These are phyloP conservation scores for Dromococcyx pavoninus DNA, from an alignment of 2,797 vertebrate genomes.

Conservation along the genomic window DNA sequence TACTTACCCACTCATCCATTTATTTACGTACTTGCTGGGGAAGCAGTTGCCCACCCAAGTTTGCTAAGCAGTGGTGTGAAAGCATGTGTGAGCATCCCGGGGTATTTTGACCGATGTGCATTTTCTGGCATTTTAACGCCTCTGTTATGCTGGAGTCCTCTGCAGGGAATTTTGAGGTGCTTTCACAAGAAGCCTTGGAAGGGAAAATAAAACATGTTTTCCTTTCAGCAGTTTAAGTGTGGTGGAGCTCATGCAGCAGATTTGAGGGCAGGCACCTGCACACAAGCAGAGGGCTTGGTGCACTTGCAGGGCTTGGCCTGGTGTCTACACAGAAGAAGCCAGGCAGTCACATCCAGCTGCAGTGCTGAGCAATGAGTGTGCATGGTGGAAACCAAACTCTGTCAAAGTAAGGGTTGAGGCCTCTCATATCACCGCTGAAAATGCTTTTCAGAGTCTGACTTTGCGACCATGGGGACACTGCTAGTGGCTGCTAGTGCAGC, in stretches of 20 bases:
- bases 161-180: not conserved
- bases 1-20: not conserved
- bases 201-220: not conserved
- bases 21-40: not conserved
- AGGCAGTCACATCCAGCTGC: rapidly evolving
- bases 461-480: rapidly evolving
- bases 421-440: not conserved
- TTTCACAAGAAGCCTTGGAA: not conserved
- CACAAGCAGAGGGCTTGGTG: not conserved
- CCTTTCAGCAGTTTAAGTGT: not conserved
- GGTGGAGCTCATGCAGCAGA: not conserved
- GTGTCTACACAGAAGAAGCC: not conserved
- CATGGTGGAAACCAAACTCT: not conserved
- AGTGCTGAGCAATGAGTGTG: not conserved
- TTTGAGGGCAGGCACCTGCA: not conserved
- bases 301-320: not conserved
- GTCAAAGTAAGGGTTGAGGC: not conserved
- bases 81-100: not conserved
- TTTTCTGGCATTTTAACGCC: not conserved
- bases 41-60: not conserved
- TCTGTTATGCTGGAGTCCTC: not conserved
- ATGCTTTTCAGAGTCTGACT: not conserved
- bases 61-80: not conserved
- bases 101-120: rapidly evolving
- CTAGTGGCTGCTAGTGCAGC: not conserved